Percentiles rank a stretch among this genome's conserved stretches.
These are phyloP conservation scores for Petrolisthes cinctipes DNA, from an alignment of 2,888 invertebrate species.

Conservation along the genomic window DNA sequence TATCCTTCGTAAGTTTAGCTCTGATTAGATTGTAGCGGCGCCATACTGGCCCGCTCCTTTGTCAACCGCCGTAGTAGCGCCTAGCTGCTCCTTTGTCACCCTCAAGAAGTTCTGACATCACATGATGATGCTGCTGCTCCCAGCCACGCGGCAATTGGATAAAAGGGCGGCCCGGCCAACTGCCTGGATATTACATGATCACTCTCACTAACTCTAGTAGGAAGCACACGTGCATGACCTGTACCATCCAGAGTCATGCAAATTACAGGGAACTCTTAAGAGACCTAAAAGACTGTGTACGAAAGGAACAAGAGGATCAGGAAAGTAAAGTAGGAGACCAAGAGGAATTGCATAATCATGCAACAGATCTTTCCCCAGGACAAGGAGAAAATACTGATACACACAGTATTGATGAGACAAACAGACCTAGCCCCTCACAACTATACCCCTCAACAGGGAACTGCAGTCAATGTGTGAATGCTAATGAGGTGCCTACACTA, in stretches of 20 bases:
- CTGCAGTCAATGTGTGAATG: not conserved
- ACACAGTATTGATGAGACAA: conserved; percentile 4
- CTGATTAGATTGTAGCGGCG: no score
- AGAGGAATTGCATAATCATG: conserved; percentile 4
- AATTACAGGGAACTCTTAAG: conserved; percentile 3
- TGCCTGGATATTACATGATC: no score
- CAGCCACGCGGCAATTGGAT: no score
- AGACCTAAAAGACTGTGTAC: conserved; percentile 1
- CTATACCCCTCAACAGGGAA: not conserved
- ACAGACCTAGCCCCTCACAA: conserved; percentile 3
- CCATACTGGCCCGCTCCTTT: no score
- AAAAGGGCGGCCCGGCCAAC: no score
- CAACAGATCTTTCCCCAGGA: conserved; percentile 1
- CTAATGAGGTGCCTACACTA: conserved; percentile 4
- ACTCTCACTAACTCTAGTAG: no score
- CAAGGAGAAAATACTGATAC: not conserved
- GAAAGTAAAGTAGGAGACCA: conserved; percentile 4
- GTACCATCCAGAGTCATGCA: conserved; percentile 1
- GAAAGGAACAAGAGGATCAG: conserved; percentile 4
- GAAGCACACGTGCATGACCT: not conserved
- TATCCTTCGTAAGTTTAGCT: no score
- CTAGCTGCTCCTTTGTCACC: no score
- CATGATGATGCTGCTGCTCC: no score
- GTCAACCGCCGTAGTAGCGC: no score
- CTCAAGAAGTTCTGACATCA: no score